phyloP scores from a whole-genome alignment of 2,797 vertebrate species.

The Rhinella marina region DNA sequence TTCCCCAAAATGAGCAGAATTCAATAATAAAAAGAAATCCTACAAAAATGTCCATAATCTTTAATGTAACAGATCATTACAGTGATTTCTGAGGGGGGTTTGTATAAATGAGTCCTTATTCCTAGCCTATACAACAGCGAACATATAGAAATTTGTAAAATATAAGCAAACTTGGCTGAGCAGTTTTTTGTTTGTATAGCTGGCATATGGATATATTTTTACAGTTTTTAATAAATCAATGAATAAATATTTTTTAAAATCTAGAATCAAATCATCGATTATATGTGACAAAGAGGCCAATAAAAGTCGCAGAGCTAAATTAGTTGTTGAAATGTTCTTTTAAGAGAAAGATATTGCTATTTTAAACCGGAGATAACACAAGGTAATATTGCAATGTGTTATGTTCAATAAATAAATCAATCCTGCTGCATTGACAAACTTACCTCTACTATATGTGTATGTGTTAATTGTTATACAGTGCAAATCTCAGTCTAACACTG shows the following conservation, averaged over 20 bases:
- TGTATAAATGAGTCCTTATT: not conserved
- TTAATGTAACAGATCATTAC: not conserved
- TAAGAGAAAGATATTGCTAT: not conserved
- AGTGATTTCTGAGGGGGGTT: not conserved
- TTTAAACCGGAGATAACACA: not conserved
- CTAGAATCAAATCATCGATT: not conserved
- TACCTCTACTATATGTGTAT: not conserved
- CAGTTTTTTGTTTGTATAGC: not conserved
- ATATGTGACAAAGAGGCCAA: not conserved
- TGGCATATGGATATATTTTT: not conserved
- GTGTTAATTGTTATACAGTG: not conserved
- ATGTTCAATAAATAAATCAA: not conserved
- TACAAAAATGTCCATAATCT: too few relatives aligned
- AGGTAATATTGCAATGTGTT: not conserved
- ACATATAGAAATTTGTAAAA: not conserved
- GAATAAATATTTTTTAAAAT: not conserved
- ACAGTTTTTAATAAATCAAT: not conserved
- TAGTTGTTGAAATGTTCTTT: not conserved
- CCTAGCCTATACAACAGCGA: not conserved
- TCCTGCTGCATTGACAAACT: not conserved
- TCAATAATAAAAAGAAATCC: too few relatives aligned
- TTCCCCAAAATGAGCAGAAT: too few relatives aligned
- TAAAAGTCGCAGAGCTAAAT: not conserved
- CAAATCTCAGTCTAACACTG: not conserved
- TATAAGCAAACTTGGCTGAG: not conserved